Evolutionary conservation across 2,888 invertebrate genomes (phyloP), one percentile per base, ranked within the genome.

Genomic region (Philereme vetulata): DNA sequence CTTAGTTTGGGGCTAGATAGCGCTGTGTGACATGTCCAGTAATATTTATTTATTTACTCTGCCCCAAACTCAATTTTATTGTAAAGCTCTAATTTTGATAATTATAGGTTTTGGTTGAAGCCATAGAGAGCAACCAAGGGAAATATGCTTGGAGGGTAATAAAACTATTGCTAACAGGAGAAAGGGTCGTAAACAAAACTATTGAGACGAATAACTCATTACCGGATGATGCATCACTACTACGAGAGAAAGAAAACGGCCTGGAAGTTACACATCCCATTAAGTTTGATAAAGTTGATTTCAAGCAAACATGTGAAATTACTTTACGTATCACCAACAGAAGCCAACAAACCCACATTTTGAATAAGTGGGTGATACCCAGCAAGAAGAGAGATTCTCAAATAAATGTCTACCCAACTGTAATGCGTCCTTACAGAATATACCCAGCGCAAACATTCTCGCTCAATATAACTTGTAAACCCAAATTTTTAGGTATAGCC

Each of bases 61-160:
- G 7, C 35, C 35, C 35, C 35, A 36, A 5, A 36, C 1, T 5
- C 35, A 36, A 7, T 36, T 36, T 38, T 6, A 38, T 38, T 6
- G 7, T 6, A 36, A 36, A 8, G 4, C n/a, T n/a, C 33, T 44
- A 44, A 6, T 40, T 35, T n/a, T 48, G 40, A 36, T 42, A 46
- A 35, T 56, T 56, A 53, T 77, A 93, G 92, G 88, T 95, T 4
- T 77, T 93, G 56, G 93, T 93, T 4, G 95, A 96, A 77, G 93
- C 94, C 1, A 95, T 96, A 71, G 96, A 96, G 85, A 96, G 96
- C 79, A 93, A 94, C 69, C 95, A 95, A 86, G 92, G 90, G 10
- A 70, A 75, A 8, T 93, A 84, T 58, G 81, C 82, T 49, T 94
- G 95, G 95, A 89, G 96, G 68, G 95, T 95, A 0, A 75, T 95